Conservation (phyloP, 2,888 invertebrate species). For the Panorpa germanica region DNA sequence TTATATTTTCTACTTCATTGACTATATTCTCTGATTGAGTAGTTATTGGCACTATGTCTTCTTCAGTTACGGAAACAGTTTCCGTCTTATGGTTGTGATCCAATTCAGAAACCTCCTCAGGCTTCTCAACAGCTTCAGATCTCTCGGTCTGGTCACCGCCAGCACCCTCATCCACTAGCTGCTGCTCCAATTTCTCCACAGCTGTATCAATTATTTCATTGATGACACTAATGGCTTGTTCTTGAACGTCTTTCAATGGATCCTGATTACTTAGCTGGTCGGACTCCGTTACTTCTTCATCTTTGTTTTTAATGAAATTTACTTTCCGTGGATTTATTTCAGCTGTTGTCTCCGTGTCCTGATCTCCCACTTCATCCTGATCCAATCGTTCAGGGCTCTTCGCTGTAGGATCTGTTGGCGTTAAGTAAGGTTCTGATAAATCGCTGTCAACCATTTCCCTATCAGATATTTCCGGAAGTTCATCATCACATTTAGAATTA, state of each 20-base stretch:
- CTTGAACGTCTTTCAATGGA: conserved; percentile 11
- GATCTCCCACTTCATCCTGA: conserved; percentile 26
- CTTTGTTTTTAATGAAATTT: conserved; percentile 17
- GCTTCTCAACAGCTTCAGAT: too few species aligned
- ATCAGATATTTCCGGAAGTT: conserved; percentile 25
- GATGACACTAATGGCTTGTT: conserved; percentile 28
- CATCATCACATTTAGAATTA: too few species aligned
- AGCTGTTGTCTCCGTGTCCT: too few species aligned
- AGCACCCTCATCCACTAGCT: neutral
- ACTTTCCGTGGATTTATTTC: too few species aligned
- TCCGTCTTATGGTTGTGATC: too few species aligned
- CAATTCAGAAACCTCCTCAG: too few species aligned
- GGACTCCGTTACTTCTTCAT: conserved; percentile 23
- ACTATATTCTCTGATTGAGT: neutral
- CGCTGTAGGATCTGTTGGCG: conserved; percentile 46
- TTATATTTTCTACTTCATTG: conserved; percentile 26
- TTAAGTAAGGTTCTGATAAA: conserved; percentile 46
- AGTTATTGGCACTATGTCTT: too few species aligned
- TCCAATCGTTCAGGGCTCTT: conserved; percentile 28
- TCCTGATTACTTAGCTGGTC: conserved; percentile 18
- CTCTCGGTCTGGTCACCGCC: too few species aligned
- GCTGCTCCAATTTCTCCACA: conserved; percentile 19
- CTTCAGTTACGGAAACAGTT: conserved; percentile 28
- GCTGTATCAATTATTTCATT: conserved; percentile 30
- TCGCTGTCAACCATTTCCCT: conserved; percentile 45